These are phyloP conservation scores for Troides oblongomaculatus DNA, from an alignment of 2,888 invertebrate species.

Conservation along the genomic window DNA sequence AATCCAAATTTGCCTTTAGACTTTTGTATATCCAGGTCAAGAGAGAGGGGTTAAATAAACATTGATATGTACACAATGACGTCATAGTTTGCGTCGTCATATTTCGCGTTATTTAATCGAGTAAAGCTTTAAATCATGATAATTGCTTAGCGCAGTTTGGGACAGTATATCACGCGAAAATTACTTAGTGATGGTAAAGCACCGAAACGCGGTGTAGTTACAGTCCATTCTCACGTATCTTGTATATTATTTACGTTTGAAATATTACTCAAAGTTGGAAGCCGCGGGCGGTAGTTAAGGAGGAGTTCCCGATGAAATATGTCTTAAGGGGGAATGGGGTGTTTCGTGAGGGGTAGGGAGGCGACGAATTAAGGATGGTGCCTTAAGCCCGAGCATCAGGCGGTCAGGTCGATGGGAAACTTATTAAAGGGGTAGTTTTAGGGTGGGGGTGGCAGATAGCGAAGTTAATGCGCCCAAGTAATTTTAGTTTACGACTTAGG, in stretches of 20 bases:
- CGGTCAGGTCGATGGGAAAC: constrained; percentile 59
- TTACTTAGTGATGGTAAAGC: constrained; percentile 27
- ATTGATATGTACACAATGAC: too few species aligned
- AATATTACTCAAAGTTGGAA: constrained; percentile 70
- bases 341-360: constrained; percentile 40
- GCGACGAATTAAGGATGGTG: constrained; percentile 60
- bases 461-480: constrained; percentile 39
- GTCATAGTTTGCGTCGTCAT: neutral
- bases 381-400: constrained; percentile 67
- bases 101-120: constrained; percentile 26
- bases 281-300: constrained; percentile 63
- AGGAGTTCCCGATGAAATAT: constrained; percentile 76
- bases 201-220: constrained; percentile 27
- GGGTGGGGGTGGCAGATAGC: constrained; percentile 37
- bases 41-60: too few species aligned
- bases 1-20: too few species aligned
- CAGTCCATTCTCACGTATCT: constrained; percentile 52
- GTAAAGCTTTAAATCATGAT: constrained; percentile 18
- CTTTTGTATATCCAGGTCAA: too few species aligned
- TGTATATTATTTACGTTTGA: constrained; percentile 70
- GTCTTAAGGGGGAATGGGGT: constrained; percentile 55
- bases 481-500: constrained; percentile 34
- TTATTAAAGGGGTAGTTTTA: constrained; percentile 54
- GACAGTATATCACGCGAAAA: constrained; percentile 27
- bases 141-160: constrained; percentile 20